These are phyloP conservation scores for Corythornis madagascariensis DNA, from an alignment of 2,113 vertebrate species.

Conservation along the genomic window DNA sequence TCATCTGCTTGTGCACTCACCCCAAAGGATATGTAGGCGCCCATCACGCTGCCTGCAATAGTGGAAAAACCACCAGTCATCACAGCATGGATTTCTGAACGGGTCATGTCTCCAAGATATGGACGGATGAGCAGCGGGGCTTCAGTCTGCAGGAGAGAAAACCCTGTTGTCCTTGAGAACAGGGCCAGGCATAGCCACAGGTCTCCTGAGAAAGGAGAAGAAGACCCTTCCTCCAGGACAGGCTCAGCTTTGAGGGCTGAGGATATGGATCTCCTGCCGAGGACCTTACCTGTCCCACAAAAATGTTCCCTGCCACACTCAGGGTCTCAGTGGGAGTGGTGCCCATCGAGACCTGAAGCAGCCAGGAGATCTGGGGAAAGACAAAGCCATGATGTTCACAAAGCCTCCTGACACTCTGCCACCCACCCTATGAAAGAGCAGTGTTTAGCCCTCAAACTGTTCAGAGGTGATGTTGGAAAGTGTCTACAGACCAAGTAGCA, in stretches of 20 bases:
- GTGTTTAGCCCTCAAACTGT: neutral
- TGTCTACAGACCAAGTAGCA: neutral
- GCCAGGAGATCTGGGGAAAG: slow-evolving; percentile 87
- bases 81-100: slow-evolving; percentile 91
- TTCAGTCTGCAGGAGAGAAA: slow-evolving; percentile 79
- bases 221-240: neutral
- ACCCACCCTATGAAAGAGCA: neutral
- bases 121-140: slow-evolving; percentile 91
- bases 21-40: slow-evolving; percentile 93
- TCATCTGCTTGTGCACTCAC: slow-evolving; percentile 66
- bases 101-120: slow-evolving; percentile 89
- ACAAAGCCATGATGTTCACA: neutral
- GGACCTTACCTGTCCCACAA: slow-evolving; percentile 91
- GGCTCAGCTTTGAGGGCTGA: neutral
- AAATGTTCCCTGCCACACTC: slow-evolving; percentile 95
- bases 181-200: neutral
- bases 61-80: slow-evolving; percentile 94
- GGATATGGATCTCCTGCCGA: neutral
- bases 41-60: slow-evolving; percentile 93
- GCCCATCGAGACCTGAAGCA: slow-evolving; percentile 92
- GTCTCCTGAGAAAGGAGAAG: neutral
- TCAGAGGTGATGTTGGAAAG: neutral
- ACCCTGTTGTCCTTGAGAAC: neutral
- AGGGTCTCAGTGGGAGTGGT: slow-evolving; percentile 90
- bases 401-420: neutral